phyloP scores from a whole-genome alignment of 2,888 invertebrate species.

The Antheraea yamamai region DNA sequence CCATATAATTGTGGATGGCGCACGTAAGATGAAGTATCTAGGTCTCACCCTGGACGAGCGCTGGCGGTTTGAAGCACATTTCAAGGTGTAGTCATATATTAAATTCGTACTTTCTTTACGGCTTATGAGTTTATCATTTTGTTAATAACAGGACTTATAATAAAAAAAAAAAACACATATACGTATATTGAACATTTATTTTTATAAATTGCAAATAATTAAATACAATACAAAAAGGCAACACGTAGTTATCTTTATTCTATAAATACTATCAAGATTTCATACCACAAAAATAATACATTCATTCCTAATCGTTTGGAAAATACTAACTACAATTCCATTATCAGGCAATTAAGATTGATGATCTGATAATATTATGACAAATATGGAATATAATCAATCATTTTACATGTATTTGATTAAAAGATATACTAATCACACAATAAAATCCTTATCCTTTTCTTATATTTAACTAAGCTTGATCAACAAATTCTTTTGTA shows the following conservation, averaged over 20 bases:
- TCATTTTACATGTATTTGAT: neutral
- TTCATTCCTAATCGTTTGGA: neutral
- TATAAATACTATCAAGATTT: neutral
- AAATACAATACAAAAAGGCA: constrained; percentile 3
- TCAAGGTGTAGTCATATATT: too few species aligned
- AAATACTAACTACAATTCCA: neutral
- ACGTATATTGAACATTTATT: neutral
- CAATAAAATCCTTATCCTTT: neutral
- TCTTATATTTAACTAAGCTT: neutral
- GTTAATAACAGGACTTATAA: neutral
- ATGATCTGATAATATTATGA: neutral
- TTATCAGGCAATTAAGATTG: neutral
- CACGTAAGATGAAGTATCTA: too few species aligned
- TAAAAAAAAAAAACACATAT: neutral
- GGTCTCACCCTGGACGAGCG: too few species aligned
- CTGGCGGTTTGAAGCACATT: too few species aligned
- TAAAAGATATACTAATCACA: neutral
- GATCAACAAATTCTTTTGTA: neutral
- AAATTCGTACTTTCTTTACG: too few species aligned
- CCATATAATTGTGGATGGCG: too few species aligned
- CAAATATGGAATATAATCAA: neutral
- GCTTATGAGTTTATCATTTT: too few species aligned
- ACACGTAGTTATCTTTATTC: neutral
- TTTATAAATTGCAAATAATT: neutral
- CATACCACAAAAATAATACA: neutral